Conservation (phyloP, 2,113 vertebrate genomes). For the Syngnathus floridae region DNA sequence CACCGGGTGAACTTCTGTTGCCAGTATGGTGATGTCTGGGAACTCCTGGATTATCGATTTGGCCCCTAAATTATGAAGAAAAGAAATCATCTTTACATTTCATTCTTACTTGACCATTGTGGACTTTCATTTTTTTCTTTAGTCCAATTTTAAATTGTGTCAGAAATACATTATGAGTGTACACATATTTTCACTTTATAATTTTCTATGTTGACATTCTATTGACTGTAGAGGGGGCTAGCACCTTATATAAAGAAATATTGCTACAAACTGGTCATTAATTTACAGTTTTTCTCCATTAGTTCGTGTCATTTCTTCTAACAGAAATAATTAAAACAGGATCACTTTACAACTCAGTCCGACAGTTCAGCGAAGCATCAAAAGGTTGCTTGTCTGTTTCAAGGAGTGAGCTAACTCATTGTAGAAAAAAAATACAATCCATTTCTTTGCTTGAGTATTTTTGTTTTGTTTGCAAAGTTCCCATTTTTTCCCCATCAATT, state of each 20-base stretch:
- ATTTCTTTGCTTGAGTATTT: too few relatives aligned
- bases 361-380: background rate
- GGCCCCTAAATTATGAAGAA: constrained; percentile 72
- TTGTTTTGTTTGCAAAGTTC: too few relatives aligned
- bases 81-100: background rate
- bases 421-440: too few relatives aligned
- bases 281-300: background rate
- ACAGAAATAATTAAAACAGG: background rate
- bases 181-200: background rate
- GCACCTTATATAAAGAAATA: background rate
- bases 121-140: background rate
- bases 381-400: background rate
- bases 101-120: background rate
- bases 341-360: too few relatives aligned
- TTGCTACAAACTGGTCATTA: background rate
- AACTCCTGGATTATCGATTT: constrained; percentile 96
- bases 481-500: too few relatives aligned
- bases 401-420: too few relatives aligned
- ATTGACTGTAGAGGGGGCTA: background rate
- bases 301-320: background rate
- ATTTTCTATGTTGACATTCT: background rate
- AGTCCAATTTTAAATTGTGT: background rate
- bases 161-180: background rate
- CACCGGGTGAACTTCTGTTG: constrained; percentile 91
- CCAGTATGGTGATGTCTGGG: constrained; percentile 94